Percentiles rank a stretch among this genome's conserved stretches.
Evolutionary conservation across 2,113 vertebrate genomes (phyloP).

Genomic region (Melanerpes aurifrons): DNA sequence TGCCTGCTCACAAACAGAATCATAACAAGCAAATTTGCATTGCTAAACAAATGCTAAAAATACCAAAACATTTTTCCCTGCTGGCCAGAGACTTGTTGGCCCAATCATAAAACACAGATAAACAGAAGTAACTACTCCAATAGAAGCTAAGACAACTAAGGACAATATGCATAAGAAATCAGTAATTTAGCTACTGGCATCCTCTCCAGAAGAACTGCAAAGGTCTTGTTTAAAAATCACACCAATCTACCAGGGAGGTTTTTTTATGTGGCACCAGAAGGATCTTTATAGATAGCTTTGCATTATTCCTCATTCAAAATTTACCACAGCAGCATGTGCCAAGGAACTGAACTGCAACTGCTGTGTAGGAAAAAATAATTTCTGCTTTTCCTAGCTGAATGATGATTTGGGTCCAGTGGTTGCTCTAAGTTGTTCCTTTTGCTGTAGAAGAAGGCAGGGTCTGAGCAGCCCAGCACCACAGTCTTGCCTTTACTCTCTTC

Average conservation of each 20-base stretch:
- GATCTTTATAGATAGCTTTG: background rate
- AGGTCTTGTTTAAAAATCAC: background rate
- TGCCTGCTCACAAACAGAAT: constrained; percentile 48
- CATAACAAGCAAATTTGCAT: constrained; percentile 39
- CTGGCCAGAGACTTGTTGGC: constrained; percentile 12
- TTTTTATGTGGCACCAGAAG: background rate
- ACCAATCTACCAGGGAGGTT: background rate
- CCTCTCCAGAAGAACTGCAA: background rate
- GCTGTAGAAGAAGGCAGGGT: background rate
- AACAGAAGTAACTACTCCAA: background rate
- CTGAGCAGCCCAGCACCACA: background rate
- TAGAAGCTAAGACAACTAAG: background rate
- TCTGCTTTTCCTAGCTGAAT: background rate
- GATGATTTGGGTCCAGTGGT: background rate
- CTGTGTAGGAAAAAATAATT: background rate
- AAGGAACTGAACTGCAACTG: background rate
- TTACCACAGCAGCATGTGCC: background rate
- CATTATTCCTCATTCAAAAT: background rate
- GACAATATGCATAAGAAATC: background rate
- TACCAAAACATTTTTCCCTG: background rate
- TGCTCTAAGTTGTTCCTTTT: background rate
- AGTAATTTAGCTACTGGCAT: background rate
- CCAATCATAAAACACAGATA: background rate
- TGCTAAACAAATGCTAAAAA: constrained; percentile 43
- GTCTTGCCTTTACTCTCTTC: background rate